phyloP scores from a whole-genome alignment of 2,888 invertebrate species.

The Pomacea canaliculata region DNA sequence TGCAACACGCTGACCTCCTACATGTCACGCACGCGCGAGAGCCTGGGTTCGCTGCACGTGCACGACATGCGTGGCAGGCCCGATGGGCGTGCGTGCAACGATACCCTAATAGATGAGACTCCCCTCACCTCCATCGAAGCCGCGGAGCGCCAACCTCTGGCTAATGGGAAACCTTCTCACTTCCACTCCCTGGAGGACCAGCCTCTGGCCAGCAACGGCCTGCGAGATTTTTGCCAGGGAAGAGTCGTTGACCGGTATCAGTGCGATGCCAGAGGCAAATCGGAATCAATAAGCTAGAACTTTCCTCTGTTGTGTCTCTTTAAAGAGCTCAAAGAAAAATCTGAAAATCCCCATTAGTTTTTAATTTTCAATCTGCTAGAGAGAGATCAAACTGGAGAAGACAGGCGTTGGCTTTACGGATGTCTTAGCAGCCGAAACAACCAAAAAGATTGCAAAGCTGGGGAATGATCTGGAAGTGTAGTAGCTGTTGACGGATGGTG shows the following conservation, averaged over 20 bases:
- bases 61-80: neutral
- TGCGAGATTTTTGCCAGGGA: neutral
- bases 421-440: too few species aligned
- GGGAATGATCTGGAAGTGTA: too few species aligned
- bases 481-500: too few species aligned
- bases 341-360: too few species aligned
- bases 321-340: too few species aligned
- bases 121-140: slow-evolving; percentile 5
- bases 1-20: slow-evolving; percentile 15
- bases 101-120: slow-evolving; percentile 8
- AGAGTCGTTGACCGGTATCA: neutral
- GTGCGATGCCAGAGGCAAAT: neutral
- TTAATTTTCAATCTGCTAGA: too few species aligned
- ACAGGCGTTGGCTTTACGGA: too few species aligned
- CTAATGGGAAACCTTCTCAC: slow-evolving; percentile 19
- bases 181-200: neutral
- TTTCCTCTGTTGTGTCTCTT: too few species aligned
- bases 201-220: neutral
- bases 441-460: too few species aligned
- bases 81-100: neutral
- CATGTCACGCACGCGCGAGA: slow-evolving; percentile 14
- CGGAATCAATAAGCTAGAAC: too few species aligned
- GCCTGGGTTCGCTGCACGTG: slow-evolving; percentile 8
- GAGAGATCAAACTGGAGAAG: too few species aligned
- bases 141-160: slow-evolving; percentile 5